phyloP scores from a whole-genome alignment of 2,797 vertebrate genomes.

The Danio choprae region DNA sequence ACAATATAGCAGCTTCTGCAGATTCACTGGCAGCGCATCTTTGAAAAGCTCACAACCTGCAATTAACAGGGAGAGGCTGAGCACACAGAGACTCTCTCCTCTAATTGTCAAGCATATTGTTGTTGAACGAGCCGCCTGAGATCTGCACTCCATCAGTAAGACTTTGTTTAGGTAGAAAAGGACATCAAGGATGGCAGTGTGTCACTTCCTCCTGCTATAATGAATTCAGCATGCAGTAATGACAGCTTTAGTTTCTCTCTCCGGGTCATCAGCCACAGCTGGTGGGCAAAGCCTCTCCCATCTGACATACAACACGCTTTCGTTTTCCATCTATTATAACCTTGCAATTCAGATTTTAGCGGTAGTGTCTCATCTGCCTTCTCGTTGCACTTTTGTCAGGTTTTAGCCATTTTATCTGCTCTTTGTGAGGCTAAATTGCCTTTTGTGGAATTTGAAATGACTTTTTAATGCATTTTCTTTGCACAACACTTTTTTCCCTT shows the following conservation, averaged over 20 bases:
- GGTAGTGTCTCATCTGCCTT: constrained; percentile 9
- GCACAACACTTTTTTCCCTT: constrained; percentile 1
- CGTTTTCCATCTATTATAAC: constrained; percentile 44
- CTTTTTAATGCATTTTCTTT: constrained; percentile 42
- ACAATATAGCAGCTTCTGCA: constrained; percentile 36
- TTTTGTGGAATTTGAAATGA: constrained; percentile 40
- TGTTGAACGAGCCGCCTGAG: constrained; percentile 34
- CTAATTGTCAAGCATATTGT: constrained; percentile 34
- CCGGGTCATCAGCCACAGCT: constrained; percentile 45
- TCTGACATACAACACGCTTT: constrained; percentile 37
- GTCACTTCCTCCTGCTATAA: constrained; percentile 48
- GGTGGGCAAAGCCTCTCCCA: constrained; percentile 44
- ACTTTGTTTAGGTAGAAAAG: constrained; percentile 45
- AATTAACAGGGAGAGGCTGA: constrained; percentile 43
- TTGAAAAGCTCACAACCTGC: constrained; percentile 33
- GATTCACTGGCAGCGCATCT: constrained; percentile 9
- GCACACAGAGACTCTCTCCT: constrained; percentile 31
- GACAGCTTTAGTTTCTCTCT: constrained; percentile 48
- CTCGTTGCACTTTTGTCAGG: constrained; percentile 29
- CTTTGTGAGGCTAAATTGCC: constrained; percentile 40
- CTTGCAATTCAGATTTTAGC: constrained; percentile 28
- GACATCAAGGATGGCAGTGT: constrained; percentile 47
- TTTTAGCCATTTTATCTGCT: constrained; percentile 20
- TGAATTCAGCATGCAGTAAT: constrained; percentile 51
- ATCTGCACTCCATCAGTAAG: constrained; percentile 35